Base-by-base conservation (phyloP, 2,797 vertebrate species). In the Calcarius lapponicus region DNA sequence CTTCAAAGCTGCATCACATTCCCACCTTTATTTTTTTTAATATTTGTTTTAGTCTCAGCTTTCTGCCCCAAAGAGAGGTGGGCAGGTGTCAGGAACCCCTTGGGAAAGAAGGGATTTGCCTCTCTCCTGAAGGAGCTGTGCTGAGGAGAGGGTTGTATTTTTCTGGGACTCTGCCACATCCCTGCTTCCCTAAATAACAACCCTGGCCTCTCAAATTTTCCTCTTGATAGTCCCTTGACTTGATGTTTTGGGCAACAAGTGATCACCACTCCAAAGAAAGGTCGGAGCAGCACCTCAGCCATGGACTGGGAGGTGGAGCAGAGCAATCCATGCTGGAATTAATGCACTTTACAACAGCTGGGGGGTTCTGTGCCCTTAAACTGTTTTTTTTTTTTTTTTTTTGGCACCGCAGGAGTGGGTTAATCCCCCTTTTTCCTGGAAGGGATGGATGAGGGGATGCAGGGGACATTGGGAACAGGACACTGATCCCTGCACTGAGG, bases 151-250 rank as follows among this genome's bases (percentile, higher is more conserved):
- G 3, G 13, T 15, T 79, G 38, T 8, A 1, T 15, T 61, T 32
- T n/a, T 22, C 22, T 48, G 40, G 43, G 42, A 8, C 12, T 7
- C 26, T 53, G 36, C 42, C 10, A 2, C 1, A 2, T 31, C 0
- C 2, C 26, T 58, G 13, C 17, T n/a, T 13, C 40, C 18, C 38
- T 17, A 25, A 7, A 21, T 61, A 73, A 54, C 8, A 19, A 1
- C 38, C 32, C 36, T 29, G 10, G 10, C 12, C 5, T 7, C 24
- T n/a, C 17, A 3, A 0, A 5, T 29, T 64, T n/a, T 71, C 24
- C 7, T 82, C 12, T 43, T 17, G 16, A 13, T 19, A 11, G 6
- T 6, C 28, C 36, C 4, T n/a, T 57, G 43, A 48, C 31, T 34
- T 9, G 9, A 16, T 15, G 19, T 24, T 60, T 34, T 25, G 54